Evolutionary conservation across 1,140 invertebrate genomes (phyloP).

Genomic region (Pteromalus puparum): DNA sequence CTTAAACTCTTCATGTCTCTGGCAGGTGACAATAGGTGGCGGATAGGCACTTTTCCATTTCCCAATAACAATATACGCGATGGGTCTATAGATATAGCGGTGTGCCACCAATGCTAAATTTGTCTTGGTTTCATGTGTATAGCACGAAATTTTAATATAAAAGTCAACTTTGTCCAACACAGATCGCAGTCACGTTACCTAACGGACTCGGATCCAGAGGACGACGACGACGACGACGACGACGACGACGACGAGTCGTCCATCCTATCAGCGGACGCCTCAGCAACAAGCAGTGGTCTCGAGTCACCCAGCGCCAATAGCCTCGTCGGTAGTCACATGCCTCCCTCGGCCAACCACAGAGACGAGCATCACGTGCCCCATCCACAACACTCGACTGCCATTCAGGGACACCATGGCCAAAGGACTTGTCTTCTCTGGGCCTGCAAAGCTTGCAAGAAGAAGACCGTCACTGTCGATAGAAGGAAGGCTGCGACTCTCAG

Average conservation of each 20-base stretch:
- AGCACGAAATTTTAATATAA: too few species aligned
- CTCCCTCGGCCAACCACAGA: conserved; percentile 52
- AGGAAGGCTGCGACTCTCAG: conserved; percentile 97
- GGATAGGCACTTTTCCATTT: too few species aligned
- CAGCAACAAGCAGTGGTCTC: conserved; percentile 62
- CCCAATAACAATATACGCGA: too few species aligned
- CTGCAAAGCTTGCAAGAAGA: conserved; percentile 96
- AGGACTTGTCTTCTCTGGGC: conserved; percentile 92
- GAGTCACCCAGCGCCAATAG: conserved; percentile 66
- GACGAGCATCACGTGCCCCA: conserved; percentile 70
- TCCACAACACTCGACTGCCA: conserved; percentile 64
- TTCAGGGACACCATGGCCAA: conserved; percentile 19
- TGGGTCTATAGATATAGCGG: too few species aligned
- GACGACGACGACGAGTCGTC: conserved; percentile 67
- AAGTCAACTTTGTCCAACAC: too few species aligned
- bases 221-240: conserved; percentile 14
- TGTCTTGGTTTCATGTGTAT: too few species aligned
- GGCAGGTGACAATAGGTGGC: too few species aligned
- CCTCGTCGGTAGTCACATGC: conserved; percentile 42
- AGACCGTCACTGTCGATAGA: conserved; percentile 94
- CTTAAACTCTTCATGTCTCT: too few species aligned
- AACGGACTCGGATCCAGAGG: conserved; percentile 61
- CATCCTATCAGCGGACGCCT: conserved; percentile 68
- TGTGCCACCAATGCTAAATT: too few species aligned
- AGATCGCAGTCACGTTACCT: conserved; percentile 58